phyloP scores from a whole-genome alignment of 2,888 invertebrate species.

The Stenodema calcarata region DNA sequence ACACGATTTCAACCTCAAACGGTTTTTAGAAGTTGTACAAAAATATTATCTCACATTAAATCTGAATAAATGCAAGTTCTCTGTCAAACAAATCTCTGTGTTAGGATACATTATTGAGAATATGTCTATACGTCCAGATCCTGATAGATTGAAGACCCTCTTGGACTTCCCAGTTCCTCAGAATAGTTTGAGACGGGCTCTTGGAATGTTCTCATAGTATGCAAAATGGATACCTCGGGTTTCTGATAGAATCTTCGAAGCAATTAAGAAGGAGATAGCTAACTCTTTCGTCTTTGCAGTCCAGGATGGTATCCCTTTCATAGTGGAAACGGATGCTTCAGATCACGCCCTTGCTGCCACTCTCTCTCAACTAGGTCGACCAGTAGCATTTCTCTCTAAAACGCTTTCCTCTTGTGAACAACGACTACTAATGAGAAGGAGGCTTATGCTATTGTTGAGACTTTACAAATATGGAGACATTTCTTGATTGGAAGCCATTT shows the following conservation, averaged over 20 bases:
- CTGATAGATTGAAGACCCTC: constrained; percentile 7
- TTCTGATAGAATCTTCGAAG: neutral
- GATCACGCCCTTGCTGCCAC: constrained; percentile 49
- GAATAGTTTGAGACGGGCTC: neutral
- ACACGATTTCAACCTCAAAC: neutral
- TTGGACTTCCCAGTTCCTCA: neutral
- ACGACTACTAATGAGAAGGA: constrained; percentile 55
- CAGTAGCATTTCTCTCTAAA: constrained; percentile 50
- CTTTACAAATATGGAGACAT: constrained; percentile 53
- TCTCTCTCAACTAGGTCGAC: constrained; percentile 49
- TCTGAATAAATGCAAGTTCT: neutral
- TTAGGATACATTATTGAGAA: constrained; percentile 22
- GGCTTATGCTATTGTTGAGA: constrained; percentile 55
- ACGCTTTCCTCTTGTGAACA: constrained; percentile 48
- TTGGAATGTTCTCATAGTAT: constrained; percentile 14
- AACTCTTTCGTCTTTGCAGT: neutral
- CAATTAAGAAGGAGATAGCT: neutral
- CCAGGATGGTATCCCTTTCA: neutral
- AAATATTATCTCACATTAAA: neutral
- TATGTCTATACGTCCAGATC: constrained; percentile 1
- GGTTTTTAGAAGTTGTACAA: neutral
- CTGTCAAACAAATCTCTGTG: neutral
- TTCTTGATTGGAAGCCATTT: constrained; percentile 52
- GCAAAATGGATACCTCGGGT: neutral
- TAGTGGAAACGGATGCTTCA: constrained; percentile 54